Evolutionary conservation across 2,888 invertebrate species (phyloP), one percentile per base, ranked within the genome.

Genomic region (Euproctis similis): DNA sequence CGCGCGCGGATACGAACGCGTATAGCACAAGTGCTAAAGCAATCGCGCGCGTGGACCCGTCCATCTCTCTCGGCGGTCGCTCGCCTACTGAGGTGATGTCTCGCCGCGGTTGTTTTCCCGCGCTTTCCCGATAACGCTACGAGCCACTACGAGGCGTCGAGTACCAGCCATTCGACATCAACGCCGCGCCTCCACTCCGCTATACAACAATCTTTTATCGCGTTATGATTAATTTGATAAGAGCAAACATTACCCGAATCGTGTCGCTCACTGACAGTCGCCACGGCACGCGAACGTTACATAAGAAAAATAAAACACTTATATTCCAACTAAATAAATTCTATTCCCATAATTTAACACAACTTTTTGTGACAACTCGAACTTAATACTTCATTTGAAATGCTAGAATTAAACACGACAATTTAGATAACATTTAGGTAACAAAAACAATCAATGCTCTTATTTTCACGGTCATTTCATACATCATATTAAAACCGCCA

Each of bases 71-170:
- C 67, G 74, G 66, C 71, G 65, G 72, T 42, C 71, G 81, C 73
- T 71, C 72, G 74, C 73, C 71, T 69, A 84, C 84, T 84, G 73
- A 71, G 60, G 48, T 49, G 45, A 51, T 46, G 42, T 42, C 46
- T 36, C 41, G 53, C 36, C 53, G 55, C 34, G 45, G 48, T 55
- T 49, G 46, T 68, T 81, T 81, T 84, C 81, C 76, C 82, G 82
- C 82, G 80, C 72, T 82, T 84, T 81, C 64, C 78, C 80, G 77
- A 78, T 77, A 80, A 68, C 69, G 65, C 59, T 61, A 63, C 66
- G 60, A 42, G 37, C 28, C 28, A 45, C 53, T 47, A 46, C 46
- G 57, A 46, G 40, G 30, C 25, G 28, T 22, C 22, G 21, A 30
- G 37, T 26, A 27, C 34, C 50, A 58, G 59, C 53, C 55, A 61